Conservation (phyloP, 2,888 invertebrate species). For the Exocentrus adspersus region DNA sequence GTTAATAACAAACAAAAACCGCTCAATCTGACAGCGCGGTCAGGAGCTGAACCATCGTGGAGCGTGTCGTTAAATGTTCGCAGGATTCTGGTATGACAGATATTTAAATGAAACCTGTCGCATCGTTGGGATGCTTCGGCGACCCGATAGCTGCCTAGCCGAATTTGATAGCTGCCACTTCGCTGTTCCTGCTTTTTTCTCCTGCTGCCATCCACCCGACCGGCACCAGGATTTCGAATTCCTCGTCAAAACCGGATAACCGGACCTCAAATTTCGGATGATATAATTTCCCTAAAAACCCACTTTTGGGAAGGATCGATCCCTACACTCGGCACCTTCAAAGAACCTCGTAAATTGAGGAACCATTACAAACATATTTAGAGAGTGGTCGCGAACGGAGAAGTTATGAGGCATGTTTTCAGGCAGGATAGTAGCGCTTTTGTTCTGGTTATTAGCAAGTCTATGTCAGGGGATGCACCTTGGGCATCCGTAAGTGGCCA, state of each 20-base stretch:
- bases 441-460: constrained; percentile 59
- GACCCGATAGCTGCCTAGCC: constrained; percentile 42
- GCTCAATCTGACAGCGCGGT: constrained; percentile 9
- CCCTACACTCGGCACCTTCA: constrained; percentile 36
- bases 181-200: constrained; percentile 50
- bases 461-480: constrained; percentile 45
- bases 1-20: constrained; percentile 26
- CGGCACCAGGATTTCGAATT: no score
- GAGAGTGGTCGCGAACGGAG: constrained; percentile 50
- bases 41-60: background rate
- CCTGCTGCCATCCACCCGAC: constrained; percentile 23
- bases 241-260: no score
- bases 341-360: constrained; percentile 59
- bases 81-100: constrained; percentile 44
- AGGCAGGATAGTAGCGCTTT: constrained; percentile 58
- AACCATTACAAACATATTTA: constrained; percentile 61
- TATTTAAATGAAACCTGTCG: constrained; percentile 55
- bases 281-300: constrained; percentile 4
- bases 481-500: constrained; percentile 22
- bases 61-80: constrained; percentile 24
- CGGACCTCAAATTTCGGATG: background rate
- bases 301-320: constrained; percentile 22
- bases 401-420: constrained; percentile 54
- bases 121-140: constrained; percentile 53
- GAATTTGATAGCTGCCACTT: constrained; percentile 49